These are phyloP conservation scores for Himalopsyche japonica DNA, from an alignment of 2,888 invertebrate species.

Conservation along the genomic window DNA sequence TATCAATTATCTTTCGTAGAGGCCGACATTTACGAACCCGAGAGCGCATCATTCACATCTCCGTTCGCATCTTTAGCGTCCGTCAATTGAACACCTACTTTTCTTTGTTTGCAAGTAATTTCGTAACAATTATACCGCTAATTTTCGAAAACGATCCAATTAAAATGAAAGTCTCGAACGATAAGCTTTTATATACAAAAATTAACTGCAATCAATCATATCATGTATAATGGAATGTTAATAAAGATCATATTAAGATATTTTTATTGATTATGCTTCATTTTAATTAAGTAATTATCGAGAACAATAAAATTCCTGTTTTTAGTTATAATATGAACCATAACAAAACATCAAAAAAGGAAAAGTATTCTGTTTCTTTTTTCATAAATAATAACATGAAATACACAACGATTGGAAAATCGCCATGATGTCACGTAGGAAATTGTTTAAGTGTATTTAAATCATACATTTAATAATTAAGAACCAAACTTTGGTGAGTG, in stretches of 20 bases:
- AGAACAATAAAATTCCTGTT: too few species aligned
- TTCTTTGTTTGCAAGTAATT: neutral
- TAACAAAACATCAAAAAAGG: too few species aligned
- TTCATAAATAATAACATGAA: too few species aligned
- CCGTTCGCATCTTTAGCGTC: neutral
- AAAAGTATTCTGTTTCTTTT: too few species aligned
- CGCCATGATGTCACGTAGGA: too few species aligned
- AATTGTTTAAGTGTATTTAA: too few species aligned
- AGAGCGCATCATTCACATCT: neutral
- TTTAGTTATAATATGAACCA: too few species aligned
- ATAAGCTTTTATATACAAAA: neutral
- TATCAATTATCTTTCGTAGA: slow-evolving; percentile 24
- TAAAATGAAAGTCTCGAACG: neutral
- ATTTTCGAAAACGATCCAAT: neutral
- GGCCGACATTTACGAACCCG: neutral
- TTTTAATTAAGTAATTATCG: neutral
- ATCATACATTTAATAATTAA: too few species aligned
- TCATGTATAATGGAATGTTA: neutral
- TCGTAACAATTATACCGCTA: neutral
- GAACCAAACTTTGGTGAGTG: too few species aligned
- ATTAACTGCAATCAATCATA: too few species aligned
- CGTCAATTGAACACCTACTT: neutral
- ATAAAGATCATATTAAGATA: neutral
- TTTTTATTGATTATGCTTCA: neutral
- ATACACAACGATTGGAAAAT: too few species aligned